A percentile compares a stretch with the other conserved stretches of the same genome.
These are phyloP conservation scores for Tubiluchus corallicola DNA, from an alignment of 2,888 invertebrate genomes.

Conservation along the genomic window DNA sequence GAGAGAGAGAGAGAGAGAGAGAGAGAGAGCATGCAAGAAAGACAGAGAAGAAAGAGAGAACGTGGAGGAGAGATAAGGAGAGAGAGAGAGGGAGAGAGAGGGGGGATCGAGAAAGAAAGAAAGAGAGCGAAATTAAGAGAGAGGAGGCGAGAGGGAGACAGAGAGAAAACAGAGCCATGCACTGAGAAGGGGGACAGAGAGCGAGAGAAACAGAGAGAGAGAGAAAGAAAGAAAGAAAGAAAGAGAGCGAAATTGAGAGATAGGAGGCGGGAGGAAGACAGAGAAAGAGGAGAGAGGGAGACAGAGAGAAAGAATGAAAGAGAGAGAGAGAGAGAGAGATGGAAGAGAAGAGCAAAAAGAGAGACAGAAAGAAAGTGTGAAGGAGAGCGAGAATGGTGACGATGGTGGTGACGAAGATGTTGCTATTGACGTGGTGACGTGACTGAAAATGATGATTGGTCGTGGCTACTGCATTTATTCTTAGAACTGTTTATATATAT, in stretches of 20 bases:
- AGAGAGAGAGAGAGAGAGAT: slow-evolving; percentile 12
- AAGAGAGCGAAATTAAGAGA: neutral
- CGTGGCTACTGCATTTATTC: too few relatives aligned
- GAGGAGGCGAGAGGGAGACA: neutral
- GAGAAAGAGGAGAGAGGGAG: slow-evolving; percentile 4
- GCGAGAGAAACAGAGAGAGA: neutral
- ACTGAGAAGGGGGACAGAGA: neutral
- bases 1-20: neutral
- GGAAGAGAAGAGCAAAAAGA: slow-evolving; percentile 41
- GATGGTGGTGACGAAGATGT: slow-evolving; percentile 2
- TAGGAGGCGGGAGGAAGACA: slow-evolving; percentile 1
- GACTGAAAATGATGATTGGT: too few relatives aligned
- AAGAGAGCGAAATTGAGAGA: too few relatives aligned
- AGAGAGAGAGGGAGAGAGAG: slow-evolving; percentile 1
- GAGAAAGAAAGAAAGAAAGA: neutral
- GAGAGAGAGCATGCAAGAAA: neutral
- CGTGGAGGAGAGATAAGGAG: neutral
- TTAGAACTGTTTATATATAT: too few relatives aligned
- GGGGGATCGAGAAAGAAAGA: neutral
- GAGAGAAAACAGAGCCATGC: neutral
- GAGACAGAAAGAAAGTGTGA: slow-evolving; percentile 49
- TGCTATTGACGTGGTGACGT: too few relatives aligned
- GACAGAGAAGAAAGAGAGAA: neutral
- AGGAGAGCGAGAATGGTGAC: slow-evolving; percentile 51
- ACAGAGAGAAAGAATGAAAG: slow-evolving; percentile 5